Evolutionary conservation across 2,797 vertebrate species (phyloP).

Genomic region (Amniataba percoides): DNA sequence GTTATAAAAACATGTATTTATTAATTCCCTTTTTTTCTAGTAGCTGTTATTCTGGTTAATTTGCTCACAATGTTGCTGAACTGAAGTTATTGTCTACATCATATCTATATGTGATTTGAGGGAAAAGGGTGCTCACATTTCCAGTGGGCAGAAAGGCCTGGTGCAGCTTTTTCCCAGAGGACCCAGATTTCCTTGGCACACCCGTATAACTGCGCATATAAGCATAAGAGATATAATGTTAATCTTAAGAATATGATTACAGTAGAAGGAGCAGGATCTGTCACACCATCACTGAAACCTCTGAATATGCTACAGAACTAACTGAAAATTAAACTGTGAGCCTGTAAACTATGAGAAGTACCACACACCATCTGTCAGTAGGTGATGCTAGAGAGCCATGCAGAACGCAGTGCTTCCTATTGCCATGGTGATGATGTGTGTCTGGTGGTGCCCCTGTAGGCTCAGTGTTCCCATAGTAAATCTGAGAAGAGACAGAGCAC

Average conservation of each 20-base stretch:
- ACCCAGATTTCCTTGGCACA: not conserved
- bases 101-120: not conserved
- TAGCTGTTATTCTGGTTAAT: not conserved
- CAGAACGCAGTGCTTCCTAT: constrained; percentile 6
- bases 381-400: constrained; percentile 63
- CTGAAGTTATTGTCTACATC: not conserved
- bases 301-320: not conserved
- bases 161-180: not conserved
- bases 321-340: not conserved
- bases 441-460: constrained; percentile 18
- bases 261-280: not conserved
- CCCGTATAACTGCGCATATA: not conserved
- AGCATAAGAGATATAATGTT: not conserved
- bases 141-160: not conserved
- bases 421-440: constrained; percentile 33
- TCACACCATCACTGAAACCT: not conserved
- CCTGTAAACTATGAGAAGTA: not conserved
- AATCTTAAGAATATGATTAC: not conserved
- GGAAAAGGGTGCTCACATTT: not conserved
- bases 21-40: not conserved
- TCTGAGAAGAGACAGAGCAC: constrained; percentile 36
- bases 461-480: constrained; percentile 30
- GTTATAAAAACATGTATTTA: not conserved
- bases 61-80: not conserved
- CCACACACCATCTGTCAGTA: constrained; percentile 40